Conservation (phyloP, 2,888 invertebrate genomes). For the Mimumesa dahlbomi region DNA sequence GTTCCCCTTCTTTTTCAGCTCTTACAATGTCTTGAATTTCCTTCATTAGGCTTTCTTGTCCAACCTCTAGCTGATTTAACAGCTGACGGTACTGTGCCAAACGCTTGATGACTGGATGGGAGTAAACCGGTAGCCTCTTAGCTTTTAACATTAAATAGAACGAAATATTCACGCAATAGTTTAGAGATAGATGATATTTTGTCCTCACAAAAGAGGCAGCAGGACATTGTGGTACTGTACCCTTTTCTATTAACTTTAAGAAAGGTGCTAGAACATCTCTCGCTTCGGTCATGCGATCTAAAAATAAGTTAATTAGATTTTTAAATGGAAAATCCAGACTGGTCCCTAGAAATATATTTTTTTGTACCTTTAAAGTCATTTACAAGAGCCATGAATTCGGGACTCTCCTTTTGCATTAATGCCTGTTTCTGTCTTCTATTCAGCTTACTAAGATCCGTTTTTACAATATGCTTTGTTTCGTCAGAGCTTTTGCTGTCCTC, state of each 20-base stretch:
- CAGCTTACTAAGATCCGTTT: constrained; percentile 89
- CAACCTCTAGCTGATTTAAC: constrained; percentile 87
- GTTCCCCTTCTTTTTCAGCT: constrained; percentile 80
- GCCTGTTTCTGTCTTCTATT: constrained; percentile 89
- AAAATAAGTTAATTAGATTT: constrained; percentile 32
- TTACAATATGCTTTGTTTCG: constrained; percentile 83
- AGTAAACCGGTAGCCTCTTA: constrained; percentile 86
- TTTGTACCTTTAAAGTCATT: constrained; percentile 89
- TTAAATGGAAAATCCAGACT: too few relatives aligned
- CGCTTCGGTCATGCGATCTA: constrained; percentile 83
- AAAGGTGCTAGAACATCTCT: constrained; percentile 86
- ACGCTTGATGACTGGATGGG: constrained; percentile 94
- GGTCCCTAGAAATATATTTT: neutral
- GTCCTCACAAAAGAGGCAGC: constrained; percentile 87
- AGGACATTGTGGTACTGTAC: constrained; percentile 84
- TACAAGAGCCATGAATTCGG: constrained; percentile 90
- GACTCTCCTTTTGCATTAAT: constrained; percentile 91
- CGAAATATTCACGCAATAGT: constrained; percentile 92
- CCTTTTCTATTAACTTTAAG: constrained; percentile 83
- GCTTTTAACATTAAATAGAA: constrained; percentile 93
- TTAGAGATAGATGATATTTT: constrained; percentile 86
- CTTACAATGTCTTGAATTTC: constrained; percentile 85
- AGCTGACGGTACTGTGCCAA: constrained; percentile 90
- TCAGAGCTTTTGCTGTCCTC: constrained; percentile 72
- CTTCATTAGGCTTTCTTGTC: constrained; percentile 86